Evolutionary conservation across 2,888 invertebrate genomes (phyloP).

Genomic region (Eupithecia insigniata): DNA sequence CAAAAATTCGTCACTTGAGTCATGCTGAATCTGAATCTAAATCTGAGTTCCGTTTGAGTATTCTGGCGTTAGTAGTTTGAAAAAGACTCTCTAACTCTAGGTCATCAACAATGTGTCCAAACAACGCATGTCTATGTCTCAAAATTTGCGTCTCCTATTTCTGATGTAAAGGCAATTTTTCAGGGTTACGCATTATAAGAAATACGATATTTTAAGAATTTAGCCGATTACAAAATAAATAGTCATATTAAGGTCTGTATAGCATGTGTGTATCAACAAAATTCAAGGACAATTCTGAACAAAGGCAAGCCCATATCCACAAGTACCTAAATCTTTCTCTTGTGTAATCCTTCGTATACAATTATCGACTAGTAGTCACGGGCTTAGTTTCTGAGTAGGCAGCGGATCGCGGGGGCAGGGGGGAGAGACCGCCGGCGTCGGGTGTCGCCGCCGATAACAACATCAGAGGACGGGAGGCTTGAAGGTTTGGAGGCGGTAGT

Average conservation of each 20-base stretch:
- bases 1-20: too few species aligned
- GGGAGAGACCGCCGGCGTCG: slow-evolving; percentile 70
- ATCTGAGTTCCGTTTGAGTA: too few species aligned
- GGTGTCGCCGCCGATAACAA: slow-evolving; percentile 82
- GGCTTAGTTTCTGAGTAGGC: slow-evolving; percentile 45
- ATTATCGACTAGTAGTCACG: background rate
- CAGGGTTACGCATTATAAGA: background rate
- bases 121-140: background rate
- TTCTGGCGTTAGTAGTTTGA: background rate
- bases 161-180: background rate
- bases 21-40: too few species aligned
- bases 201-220: background rate
- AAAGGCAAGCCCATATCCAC: background rate
- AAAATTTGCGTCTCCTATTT: background rate
- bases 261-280: background rate
- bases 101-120: background rate
- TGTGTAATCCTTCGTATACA: slow-evolving; percentile 5
- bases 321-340: background rate
- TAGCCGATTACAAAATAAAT: too few species aligned
- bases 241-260: too few species aligned
- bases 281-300: background rate
- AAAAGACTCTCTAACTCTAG: background rate
- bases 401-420: slow-evolving; percentile 45
- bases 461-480: slow-evolving; percentile 60
- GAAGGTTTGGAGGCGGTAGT: background rate